Evolutionary conservation across 1,140 invertebrate genomes (phyloP), one percentile per base, ranked within the genome.

Genomic region (Sarcophaga peregrina): DNA sequence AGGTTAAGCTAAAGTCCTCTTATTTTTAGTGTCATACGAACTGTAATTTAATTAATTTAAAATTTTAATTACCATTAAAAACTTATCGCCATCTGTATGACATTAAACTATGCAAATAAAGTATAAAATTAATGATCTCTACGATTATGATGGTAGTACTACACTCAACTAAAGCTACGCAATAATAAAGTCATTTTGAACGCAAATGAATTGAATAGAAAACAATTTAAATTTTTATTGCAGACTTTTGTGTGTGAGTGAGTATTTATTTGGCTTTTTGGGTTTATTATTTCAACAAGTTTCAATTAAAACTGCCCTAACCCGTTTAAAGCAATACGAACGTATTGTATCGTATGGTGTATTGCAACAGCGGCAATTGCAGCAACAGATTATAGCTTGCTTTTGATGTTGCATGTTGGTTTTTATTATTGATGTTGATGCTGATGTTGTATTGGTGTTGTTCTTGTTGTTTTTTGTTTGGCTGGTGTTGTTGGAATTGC

Each of bases 291-390:
- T 58, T n/a, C 54, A 58, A 58, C 54, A 58, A 58, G 54, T 58
- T 58, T 58, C 54, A 58, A 58, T 58, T 58, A 58, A 58, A 58
- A 58, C 54, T 58, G 54, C 54, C 54, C 54, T n/a, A 58, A 58
- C 54, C n/a, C 54, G 54, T 58, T 58, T 58, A 15, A 58, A 58
- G 54, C 54, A 13, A 58, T 13, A 15, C 13, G 54, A 37, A 37
- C 25, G 25, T 4, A 37, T 37, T 37, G 25, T 37, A 1, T 37
- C 1, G 25, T 37, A 37, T 37, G 25, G 25, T 37, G 4, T n/a
- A n/a, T 11, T 58, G 54, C 54, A 58, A 58, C 54, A 6, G 54
- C 54, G n/a, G n/a, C 15, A n/a, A 15, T n/a, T 58, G 54, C 13
- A 58, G 25, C 25, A 37, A 37, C 25, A 37, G 25, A 37, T 37